These are phyloP conservation scores for Adelosebastes latens DNA, from an alignment of 2,797 vertebrate species.

Conservation along the genomic window DNA sequence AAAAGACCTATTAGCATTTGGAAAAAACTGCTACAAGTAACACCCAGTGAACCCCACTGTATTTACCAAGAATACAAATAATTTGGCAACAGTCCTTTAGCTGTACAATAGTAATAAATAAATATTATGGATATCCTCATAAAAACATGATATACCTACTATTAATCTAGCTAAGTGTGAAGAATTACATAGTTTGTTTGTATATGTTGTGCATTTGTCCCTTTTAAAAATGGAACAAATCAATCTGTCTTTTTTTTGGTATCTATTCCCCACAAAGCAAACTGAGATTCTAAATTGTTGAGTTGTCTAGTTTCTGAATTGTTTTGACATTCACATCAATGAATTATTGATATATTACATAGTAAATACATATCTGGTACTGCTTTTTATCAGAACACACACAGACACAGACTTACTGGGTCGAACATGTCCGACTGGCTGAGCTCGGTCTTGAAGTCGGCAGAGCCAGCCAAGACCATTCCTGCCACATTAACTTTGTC, in stretches of 20 bases:
- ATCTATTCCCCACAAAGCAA: not conserved
- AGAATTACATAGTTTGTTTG: not conserved
- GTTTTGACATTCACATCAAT: not conserved
- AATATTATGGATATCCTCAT: too few relatives aligned
- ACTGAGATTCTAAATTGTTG: not conserved
- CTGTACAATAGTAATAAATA: too few relatives aligned
- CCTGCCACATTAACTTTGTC: slow-evolving; percentile 99
- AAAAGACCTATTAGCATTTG: not conserved
- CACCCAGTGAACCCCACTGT: not conserved
- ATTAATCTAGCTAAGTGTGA: too few relatives aligned
- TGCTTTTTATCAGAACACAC: not conserved
- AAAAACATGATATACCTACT: too few relatives aligned
- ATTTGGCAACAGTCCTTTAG: not conserved
- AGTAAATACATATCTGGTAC: not conserved
- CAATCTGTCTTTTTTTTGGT: not conserved
- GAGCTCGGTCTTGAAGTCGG: slow-evolving; percentile 98
- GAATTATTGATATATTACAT: not conserved
- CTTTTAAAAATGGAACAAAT: not conserved
- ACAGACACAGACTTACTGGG: slow-evolving; percentile 86
- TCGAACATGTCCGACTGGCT: slow-evolving; percentile 99
- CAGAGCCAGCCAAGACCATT: slow-evolving; percentile 96
- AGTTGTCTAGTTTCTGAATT: not conserved
- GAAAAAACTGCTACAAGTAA: not conserved
- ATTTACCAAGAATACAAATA: not conserved
- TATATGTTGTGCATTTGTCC: not conserved